Evolutionary conservation across 2,113 vertebrate species (phyloP).

Genomic region (Cheilinus undulatus): DNA sequence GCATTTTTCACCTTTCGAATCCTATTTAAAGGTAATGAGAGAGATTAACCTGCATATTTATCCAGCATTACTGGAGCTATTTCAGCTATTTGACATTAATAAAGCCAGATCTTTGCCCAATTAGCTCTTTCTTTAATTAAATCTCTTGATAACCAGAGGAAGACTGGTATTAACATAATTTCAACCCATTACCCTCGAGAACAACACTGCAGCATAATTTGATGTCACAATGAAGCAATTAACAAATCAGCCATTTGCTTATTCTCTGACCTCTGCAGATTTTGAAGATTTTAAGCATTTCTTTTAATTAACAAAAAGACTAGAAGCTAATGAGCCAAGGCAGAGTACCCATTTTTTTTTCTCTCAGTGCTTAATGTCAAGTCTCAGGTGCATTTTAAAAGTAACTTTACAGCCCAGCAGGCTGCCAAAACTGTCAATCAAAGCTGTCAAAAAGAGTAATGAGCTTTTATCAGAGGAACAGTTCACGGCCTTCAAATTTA

Average conservation of each 20-base stretch:
- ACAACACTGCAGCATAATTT: conserved; percentile 40
- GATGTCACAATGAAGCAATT: conserved; percentile 38
- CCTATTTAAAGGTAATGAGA: too few relatives aligned
- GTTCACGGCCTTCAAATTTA: conserved; percentile 20
- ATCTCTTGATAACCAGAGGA: conserved; percentile 38
- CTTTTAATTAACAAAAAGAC: conserved; percentile 6
- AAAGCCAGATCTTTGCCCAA: conserved; percentile 13
- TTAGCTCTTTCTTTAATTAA: conserved; percentile 48
- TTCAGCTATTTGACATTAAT: conserved; percentile 15
- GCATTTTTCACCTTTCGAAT: too few relatives aligned
- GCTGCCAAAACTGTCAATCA: conserved; percentile 23
- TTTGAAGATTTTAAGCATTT: conserved; percentile 7
- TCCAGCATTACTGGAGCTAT: neutral
- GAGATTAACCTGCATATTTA: neutral
- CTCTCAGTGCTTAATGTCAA: conserved; percentile 4
- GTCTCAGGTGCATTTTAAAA: conserved; percentile 19
- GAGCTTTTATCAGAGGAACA: conserved; percentile 3
- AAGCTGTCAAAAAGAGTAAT: conserved; percentile 1
- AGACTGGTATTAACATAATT: conserved; percentile 37
- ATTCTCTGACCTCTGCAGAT: conserved; percentile 28
- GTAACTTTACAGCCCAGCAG: neutral
- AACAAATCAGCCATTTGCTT: conserved; percentile 31
- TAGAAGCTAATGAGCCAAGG: conserved; percentile 30
- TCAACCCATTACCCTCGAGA: conserved; percentile 32
- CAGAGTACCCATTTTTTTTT: neutral